phyloP scores from a whole-genome alignment of 2,797 vertebrate genomes.

The Australoheros facetus region DNA sequence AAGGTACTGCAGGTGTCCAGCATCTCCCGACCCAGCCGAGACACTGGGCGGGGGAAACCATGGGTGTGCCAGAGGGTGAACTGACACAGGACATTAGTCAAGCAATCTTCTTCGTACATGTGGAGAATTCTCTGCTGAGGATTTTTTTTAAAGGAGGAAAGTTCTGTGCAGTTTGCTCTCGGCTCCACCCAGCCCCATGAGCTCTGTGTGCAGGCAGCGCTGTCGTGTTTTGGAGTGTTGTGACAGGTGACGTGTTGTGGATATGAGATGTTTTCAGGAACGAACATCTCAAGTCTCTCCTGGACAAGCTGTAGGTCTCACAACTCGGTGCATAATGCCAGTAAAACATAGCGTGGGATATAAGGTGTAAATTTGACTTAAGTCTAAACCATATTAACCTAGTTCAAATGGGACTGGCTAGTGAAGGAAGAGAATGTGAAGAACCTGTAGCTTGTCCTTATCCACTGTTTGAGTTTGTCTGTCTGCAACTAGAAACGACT shows the following conservation, averaged over 20 bases:
- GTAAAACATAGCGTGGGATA: not conserved
- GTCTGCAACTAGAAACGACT: conserved; percentile 66
- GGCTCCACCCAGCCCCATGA: conserved; percentile 43
- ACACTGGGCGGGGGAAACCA: conserved; percentile 53
- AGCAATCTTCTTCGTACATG: not conserved
- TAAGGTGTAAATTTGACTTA: conserved; percentile 5
- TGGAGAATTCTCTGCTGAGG: not conserved
- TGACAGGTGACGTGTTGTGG: conserved; percentile 76
- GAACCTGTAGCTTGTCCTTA: conserved; percentile 74
- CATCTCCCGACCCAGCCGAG: conserved; percentile 70
- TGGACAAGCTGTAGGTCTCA: conserved; percentile 74
- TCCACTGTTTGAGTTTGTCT: conserved; percentile 56
- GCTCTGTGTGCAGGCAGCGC: conserved; percentile 70
- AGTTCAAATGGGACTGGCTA: conserved; percentile 19
- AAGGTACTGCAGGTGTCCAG: conserved; percentile 88
- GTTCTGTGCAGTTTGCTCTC: conserved; percentile 62
- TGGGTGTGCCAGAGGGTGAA: conserved; percentile 56
- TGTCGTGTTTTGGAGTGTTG: conserved; percentile 83
- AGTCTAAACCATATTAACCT: conserved; percentile 12
- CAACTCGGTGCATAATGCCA: conserved; percentile 26
- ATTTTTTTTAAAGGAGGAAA: not conserved
- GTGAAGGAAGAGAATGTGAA: conserved; percentile 57
- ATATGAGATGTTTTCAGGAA: conserved; percentile 60
- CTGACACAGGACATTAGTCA: conserved; percentile 42
- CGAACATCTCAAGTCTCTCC: conserved; percentile 69